A percentile compares a stretch with the other conserved stretches of the same genome.
phyloP scores from a whole-genome alignment of 2,113 vertebrate species.

The Bubo bubo region DNA sequence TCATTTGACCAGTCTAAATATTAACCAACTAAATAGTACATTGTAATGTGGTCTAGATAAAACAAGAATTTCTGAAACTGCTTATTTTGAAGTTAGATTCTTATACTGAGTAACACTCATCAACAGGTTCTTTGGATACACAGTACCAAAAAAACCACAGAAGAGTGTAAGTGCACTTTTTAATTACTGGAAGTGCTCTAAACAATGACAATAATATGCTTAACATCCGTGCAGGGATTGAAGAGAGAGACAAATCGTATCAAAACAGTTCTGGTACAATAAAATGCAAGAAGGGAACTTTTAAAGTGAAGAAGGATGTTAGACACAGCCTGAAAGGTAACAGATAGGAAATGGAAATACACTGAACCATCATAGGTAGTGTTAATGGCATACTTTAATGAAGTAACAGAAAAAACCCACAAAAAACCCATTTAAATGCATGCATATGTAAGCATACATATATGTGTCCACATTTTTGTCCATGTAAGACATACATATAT shows the following conservation, averaged over 20 bases:
- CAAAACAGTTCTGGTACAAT: not conserved
- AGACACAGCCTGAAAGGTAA: not conserved
- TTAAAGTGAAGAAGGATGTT: not conserved
- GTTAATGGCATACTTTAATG: not conserved
- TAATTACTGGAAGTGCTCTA: not conserved
- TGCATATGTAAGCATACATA: fast-evolving
- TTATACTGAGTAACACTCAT: not conserved
- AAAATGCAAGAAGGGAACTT: not conserved
- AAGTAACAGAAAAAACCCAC: not conserved
- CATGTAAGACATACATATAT: not conserved
- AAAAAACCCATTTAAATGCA: not conserved
- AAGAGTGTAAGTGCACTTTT: not conserved
- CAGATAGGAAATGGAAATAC: not conserved
- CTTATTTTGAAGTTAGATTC: not conserved
- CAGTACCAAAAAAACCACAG: not conserved
- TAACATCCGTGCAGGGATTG: not conserved
- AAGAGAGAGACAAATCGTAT: not conserved
- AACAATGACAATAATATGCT: not conserved
- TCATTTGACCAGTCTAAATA: not conserved
- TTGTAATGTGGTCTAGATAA: not conserved
- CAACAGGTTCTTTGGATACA: not conserved
- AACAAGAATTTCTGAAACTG: not conserved
- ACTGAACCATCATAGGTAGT: not conserved
- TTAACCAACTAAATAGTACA: not conserved
- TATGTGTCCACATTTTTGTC: not conserved